Conservation (phyloP, 2,113 vertebrate species). For the Reinhardtius hippoglossoides region DNA sequence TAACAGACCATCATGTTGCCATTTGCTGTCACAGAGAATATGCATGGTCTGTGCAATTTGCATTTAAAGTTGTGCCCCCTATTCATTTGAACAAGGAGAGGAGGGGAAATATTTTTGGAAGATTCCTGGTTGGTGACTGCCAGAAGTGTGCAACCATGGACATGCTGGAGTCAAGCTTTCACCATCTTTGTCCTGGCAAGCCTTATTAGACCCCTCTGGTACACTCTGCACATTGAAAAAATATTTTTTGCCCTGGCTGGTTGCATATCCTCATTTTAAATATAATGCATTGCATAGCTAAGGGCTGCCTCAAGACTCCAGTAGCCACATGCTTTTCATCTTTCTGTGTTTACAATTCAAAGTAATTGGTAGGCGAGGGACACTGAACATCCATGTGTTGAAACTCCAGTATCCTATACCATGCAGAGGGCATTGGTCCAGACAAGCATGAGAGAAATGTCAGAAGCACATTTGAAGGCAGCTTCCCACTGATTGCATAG, state of each 20-base stretch:
- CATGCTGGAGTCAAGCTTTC: not conserved
- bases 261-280: constrained; percentile 19
- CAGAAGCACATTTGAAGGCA: not conserved
- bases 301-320: not conserved
- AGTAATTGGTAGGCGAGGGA: constrained; percentile 25
- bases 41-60: constrained; percentile 22
- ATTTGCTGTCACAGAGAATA: constrained; percentile 43
- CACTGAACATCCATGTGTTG: not conserved
- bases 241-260: not conserved
- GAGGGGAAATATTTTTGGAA: constrained; percentile 18
- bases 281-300: constrained; percentile 3
- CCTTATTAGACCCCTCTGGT: not conserved
- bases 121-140: constrained; percentile 16
- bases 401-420: not conserved
- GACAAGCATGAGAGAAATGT: not conserved
- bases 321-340: not conserved
- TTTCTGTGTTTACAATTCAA: constrained; percentile 9
- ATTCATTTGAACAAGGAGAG: constrained; percentile 29
- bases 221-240: not conserved
- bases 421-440: constrained; percentile 8
- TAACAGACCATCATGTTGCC: constrained; percentile 47
- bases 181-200: not conserved
- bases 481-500: not conserved
- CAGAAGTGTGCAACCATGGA: constrained; percentile 5
- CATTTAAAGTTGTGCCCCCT: constrained; percentile 18